Evolutionary conservation across 2,113 vertebrate species (phyloP), one percentile per base, ranked within the genome.

Genomic region (Phyllostomus discolor): DNA sequence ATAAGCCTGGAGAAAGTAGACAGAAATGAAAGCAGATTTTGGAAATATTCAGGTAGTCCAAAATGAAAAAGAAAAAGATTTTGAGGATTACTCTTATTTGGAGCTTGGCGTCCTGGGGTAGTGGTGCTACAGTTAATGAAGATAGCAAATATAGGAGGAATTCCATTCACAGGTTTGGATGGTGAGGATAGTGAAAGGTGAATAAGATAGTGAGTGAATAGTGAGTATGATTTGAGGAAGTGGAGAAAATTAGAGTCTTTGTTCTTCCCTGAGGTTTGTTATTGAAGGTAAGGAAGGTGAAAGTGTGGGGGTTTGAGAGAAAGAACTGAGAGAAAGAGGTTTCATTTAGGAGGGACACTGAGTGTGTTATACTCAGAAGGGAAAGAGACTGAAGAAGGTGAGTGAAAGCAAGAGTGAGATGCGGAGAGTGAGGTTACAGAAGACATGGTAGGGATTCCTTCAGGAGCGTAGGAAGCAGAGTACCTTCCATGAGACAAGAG

Each of bases 31-130:
- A 54, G 64, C 16, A 57, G 76, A 94, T 28, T 72, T 91, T 22
- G 62, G 70, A 33, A n/a, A 22, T 20, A 31, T 54, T 14, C 14
- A 78, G 15, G 16, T 57, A 70, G 11, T 22, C 12, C 12, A 95
- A 43, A 83, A 79, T 94, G 46, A 72, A 83, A 93, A 19, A 48
- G 64, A 83, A 93, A 19, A 48, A 57, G 81, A 95, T 91, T 90
- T 91, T 87, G 59, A 82, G 10, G 35, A 28, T 72, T 19, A 38
- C 35, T 81, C 33, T 95, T 41, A 48, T 54, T 83, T 82, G 50
- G 69, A 87, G 33, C 15, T 76, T 54, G 19, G 20, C 35, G 48
- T 19, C 78, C 31, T 48, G 38, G 15, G 20, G 10, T 33, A n/a
- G 62, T 95, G 19, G 75, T 83, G 59, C 31, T 64, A 4, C 1